Evolutionary conservation across 2,888 invertebrate genomes (phyloP), one percentile per base, ranked within the genome.

Genomic region (Nomada fabriciana): DNA sequence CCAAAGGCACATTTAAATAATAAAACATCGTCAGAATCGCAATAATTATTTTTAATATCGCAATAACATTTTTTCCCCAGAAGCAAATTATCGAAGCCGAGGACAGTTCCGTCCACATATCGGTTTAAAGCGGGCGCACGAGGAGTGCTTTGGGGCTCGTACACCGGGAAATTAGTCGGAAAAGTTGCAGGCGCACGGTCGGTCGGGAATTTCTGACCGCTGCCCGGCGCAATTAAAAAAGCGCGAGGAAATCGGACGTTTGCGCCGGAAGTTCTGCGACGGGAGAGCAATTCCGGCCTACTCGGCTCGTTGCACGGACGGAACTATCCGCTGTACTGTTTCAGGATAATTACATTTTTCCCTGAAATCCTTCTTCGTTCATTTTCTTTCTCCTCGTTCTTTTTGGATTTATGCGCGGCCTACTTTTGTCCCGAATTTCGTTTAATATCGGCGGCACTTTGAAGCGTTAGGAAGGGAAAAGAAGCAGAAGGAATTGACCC

Each of bases 141-240:
- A 67, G 47, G 57, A 9, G 53, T n/a, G 29, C 10, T 64, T 68
- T 4, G 36, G 18, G 61, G 23, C 50, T 10, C 15, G 68, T 67
- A 65, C 76, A 25, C 50, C 25, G 11, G 59, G 60, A 71, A 84
- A 82, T 86, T 84, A 79, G 82, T 82, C 80, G 82, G 82, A 59
- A 80, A 86, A 86, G 71, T 80, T 82, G 65, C 71, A n/a, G 57
- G 52, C 72, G 68, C 65, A 36, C 68, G 20, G 55, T 25, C 47
- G 15, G 63, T 42, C 23, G 57, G 67, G 63, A 78, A 80, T 84
- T 82, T 71, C 71, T 60, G 61, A 59, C n/a, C 47, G 67, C 47
- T 15, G 47, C 47, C 47, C 13, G 55, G 52, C 55, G 70, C 70
- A 76, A 82, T 86, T 74, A 74, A 74, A 71, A 75, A 78, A 61